Evolutionary conservation across 2,797 vertebrate genomes (phyloP), one percentile per base, ranked within the genome.

Genomic region (Syndactyla subalaris): DNA sequence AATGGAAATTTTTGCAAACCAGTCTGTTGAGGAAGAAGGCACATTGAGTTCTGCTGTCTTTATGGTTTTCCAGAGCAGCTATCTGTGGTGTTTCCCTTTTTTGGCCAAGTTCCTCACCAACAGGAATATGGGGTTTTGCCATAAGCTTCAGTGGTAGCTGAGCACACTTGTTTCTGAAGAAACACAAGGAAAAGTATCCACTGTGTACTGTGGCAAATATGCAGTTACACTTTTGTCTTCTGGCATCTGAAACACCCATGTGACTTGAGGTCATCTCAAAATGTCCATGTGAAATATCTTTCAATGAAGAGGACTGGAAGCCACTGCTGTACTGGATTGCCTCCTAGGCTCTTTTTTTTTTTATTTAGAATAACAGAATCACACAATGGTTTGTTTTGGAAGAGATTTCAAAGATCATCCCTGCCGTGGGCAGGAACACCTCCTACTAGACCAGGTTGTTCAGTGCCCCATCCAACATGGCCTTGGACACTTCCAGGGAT

Each of bases 211-310:
- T 32, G 38, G 62, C 43, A 85, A 27, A 93, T 87, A 36, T 2
- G 9, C 27, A 32, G 12, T 43, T 61, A 41, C 10, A 30, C 16
- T 45, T 89, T 10, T 61, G 45, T 34, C 21, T 30, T 46, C 26
- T 30, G 57, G 32, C 30, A 61, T 45, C 38, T 51, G 17, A 32
- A 78, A 38, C 21, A 85, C 4, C 6, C 0, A 0, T 2, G 8
- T 70, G 58, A 79, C 23, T 32, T 82, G 15, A 63, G 26, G 68
- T 63, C 14, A 38, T 41, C 14, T 83, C 26, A 58, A 29, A 78
- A 9, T 51, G n/a, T 49, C 83, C 36, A 2, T 9, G 24, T 36
- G 34, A 90, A 90, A 58, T 49, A 32, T 5, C 26, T 49, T 63
- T 67, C 26, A 30, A 27, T 71, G 61, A 54, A 27, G 22, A 57